phyloP scores from a whole-genome alignment of 1,140 invertebrate species.

The Hesperophylax magnus region DNA sequence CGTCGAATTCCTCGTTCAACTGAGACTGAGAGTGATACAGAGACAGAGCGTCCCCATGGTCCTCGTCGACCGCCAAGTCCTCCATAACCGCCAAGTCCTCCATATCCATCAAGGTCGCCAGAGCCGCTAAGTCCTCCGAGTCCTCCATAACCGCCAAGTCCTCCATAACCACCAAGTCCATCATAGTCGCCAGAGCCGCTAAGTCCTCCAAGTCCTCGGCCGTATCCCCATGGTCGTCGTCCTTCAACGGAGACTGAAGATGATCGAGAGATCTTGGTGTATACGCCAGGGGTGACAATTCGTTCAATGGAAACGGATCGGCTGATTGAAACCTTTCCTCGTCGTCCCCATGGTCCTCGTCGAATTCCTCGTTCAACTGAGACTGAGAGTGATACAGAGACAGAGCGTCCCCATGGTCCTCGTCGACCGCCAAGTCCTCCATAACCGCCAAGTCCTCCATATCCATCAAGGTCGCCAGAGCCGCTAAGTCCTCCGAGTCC shows the following conservation, averaged over 20 bases:
- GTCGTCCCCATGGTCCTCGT: slow-evolving; percentile 1
- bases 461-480: background rate
- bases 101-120: slow-evolving; percentile 31
- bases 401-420: background rate
- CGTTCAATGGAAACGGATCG: slow-evolving; percentile 15
- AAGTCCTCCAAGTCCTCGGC: slow-evolving; percentile 3
- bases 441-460: background rate
- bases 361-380: background rate
- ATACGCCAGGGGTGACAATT: background rate
- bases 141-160: slow-evolving; percentile 5
- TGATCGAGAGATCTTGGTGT: slow-evolving; percentile 20
- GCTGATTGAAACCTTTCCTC: slow-evolving; percentile 3
- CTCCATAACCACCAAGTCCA: background rate
- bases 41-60: too few species aligned
- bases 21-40: too few species aligned
- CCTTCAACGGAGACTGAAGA: background rate
- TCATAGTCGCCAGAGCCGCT: too few species aligned
- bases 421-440: background rate
- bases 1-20: too few species aligned
- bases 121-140: slow-evolving; percentile 15
- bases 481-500: background rate
- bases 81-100: background rate
- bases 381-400: background rate
- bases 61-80: slow-evolving; percentile 6
- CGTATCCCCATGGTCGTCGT: background rate